phyloP scores from a whole-genome alignment of 2,888 invertebrate genomes.

The Aromia moschata region DNA sequence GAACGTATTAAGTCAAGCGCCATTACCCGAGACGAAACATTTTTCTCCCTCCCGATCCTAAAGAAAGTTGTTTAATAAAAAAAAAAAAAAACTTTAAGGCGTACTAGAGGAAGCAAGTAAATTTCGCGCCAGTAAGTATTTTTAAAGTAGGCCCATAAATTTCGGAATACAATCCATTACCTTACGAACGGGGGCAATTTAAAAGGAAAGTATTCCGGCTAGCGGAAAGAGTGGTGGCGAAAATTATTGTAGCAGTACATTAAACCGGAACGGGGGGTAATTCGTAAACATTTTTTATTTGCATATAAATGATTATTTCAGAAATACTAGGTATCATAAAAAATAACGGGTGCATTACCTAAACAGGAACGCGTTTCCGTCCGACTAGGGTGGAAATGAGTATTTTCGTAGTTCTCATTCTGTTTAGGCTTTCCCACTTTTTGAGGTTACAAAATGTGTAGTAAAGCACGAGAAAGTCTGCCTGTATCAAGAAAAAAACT shows the following conservation, averaged over 20 bases:
- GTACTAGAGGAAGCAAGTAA: conserved; percentile 39
- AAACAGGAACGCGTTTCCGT: conserved; percentile 20
- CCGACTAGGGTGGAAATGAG: conserved; percentile 3
- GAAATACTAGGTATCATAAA: conserved; percentile 23
- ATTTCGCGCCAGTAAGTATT: conserved; percentile 44
- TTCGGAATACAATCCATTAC: conserved; percentile 45
- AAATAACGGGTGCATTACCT: conserved; percentile 26
- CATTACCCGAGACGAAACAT: conserved; percentile 16
- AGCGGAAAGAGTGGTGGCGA: conserved; percentile 35
- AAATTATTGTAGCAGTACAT: conserved; percentile 40
- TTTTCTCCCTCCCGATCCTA: conserved; percentile 32
- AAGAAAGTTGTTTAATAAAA: conserved; percentile 35
- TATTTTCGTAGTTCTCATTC: conserved; percentile 1
- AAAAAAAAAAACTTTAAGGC: conserved; percentile 37
- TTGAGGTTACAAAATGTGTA: too few relatives aligned
- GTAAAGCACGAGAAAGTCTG: too few relatives aligned
- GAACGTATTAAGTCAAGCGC: conserved; percentile 9
- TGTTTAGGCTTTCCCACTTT: neutral
- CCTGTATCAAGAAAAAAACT: too few relatives aligned
- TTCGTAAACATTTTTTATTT: conserved; percentile 41
- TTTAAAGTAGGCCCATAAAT: conserved; percentile 47
- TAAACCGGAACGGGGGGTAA: conserved; percentile 37
- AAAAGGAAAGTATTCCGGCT: conserved; percentile 39
- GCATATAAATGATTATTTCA: conserved; percentile 35
- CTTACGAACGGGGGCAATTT: conserved; percentile 43